phyloP scores from a whole-genome alignment of 2,888 invertebrate species.

The Mimachlamys varia region DNA sequence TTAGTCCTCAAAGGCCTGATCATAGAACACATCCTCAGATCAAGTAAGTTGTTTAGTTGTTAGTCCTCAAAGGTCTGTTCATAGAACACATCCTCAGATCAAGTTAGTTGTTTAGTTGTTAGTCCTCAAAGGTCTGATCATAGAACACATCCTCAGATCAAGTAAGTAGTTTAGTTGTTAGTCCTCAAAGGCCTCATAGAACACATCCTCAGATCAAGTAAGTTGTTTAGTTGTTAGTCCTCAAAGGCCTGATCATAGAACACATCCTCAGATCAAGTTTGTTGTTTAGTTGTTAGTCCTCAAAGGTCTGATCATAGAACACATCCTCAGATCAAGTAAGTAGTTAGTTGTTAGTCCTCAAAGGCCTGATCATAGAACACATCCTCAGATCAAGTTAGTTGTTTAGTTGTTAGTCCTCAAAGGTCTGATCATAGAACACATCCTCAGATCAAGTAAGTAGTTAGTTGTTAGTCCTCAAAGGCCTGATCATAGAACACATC shows the following conservation, averaged over 20 bases:
- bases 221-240: conserved; percentile 78
- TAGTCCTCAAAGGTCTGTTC: conserved; percentile 86
- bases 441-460: conserved; percentile 87
- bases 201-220: conserved; percentile 90
- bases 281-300: conserved; percentile 74
- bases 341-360: conserved; percentile 75
- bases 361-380: conserved; percentile 92
- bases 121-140: conserved; percentile 86
- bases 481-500: conserved; percentile 92
- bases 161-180: conserved; percentile 82
- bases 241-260: conserved; percentile 89
- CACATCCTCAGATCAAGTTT: conserved; percentile 91
- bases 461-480: conserved; percentile 82
- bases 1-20: conserved; percentile 86
- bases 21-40: conserved; percentile 91
- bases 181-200: conserved; percentile 88
- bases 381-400: conserved; percentile 88
- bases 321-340: conserved; percentile 90
- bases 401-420: conserved; percentile 80
- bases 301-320: conserved; percentile 90
- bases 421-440: conserved; percentile 92
- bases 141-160: conserved; percentile 92
- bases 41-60: conserved; percentile 83
- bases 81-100: conserved; percentile 92
- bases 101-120: conserved; percentile 82